These are phyloP conservation scores for Merops nubicus DNA, from an alignment of 2,113 vertebrate species.

Conservation along the genomic window DNA sequence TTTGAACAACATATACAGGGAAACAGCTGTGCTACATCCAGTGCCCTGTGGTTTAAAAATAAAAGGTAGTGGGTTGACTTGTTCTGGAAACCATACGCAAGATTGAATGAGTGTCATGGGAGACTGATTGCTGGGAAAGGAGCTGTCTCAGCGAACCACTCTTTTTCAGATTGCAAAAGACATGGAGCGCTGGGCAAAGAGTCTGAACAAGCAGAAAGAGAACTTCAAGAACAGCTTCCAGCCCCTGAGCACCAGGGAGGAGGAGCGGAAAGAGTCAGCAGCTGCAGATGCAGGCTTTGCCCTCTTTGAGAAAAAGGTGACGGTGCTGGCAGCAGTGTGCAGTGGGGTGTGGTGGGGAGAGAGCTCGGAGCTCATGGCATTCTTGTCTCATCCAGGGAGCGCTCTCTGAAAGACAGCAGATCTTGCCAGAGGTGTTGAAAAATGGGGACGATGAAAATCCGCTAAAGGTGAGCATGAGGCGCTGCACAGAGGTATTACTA, in stretches of 20 bases:
- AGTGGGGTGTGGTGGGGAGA: neutral
- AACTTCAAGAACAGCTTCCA: slow-evolving; percentile 97
- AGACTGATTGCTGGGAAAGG: neutral
- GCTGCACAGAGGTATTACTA: neutral
- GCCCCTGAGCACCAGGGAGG: slow-evolving; percentile 87
- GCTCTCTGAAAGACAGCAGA: slow-evolving; percentile 84
- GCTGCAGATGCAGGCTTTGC: slow-evolving; percentile 95
- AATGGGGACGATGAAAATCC: slow-evolving; percentile 85
- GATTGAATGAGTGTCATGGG: neutral
- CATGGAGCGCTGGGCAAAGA: slow-evolving; percentile 99
- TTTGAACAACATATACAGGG: neutral
- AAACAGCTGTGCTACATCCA: slow-evolving; percentile 37
- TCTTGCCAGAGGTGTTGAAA: slow-evolving; percentile 84
- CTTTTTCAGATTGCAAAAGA: slow-evolving; percentile 93
- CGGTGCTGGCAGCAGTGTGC: neutral
- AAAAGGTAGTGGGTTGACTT: slow-evolving; percentile 12
- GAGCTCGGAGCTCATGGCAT: neutral
- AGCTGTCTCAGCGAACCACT: neutral
- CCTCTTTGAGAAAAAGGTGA: slow-evolving; percentile 98
- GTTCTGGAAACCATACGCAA: neutral
- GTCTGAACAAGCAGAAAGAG: slow-evolving; percentile 97
- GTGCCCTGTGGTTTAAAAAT: slow-evolving; percentile 10
- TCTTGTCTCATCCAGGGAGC: slow-evolving; percentile 72
- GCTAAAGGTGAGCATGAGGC: slow-evolving; percentile 70
- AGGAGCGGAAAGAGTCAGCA: slow-evolving; percentile 93